phyloP scores from a whole-genome alignment of 1,140 invertebrate genomes.

The Ridgeia piscesae region DNA sequence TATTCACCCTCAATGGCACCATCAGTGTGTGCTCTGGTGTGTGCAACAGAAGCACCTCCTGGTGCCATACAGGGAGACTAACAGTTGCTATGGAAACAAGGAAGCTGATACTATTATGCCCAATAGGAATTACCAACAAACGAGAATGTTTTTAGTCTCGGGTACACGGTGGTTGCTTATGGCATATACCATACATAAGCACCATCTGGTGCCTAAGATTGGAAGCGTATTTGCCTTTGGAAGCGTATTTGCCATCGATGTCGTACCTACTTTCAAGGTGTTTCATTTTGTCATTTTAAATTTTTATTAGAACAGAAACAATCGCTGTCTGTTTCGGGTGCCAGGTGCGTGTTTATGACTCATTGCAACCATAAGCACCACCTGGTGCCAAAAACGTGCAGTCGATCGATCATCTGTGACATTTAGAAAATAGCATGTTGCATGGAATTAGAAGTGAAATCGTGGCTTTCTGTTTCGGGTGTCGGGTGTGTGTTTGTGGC shows the following conservation, averaged over 20 bases:
- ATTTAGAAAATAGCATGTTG: neutral
- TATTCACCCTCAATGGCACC: neutral
- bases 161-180: neutral
- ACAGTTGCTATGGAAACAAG: neutral
- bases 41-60: neutral
- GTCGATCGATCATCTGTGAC: neutral
- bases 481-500: neutral
- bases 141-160: neutral
- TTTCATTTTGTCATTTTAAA: too few relatives aligned
- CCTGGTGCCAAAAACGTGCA: neutral
- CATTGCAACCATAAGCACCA: constrained; percentile 7
- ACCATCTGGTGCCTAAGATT: constrained; percentile 4
- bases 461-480: neutral
- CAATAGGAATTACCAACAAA: too few relatives aligned
- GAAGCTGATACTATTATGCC: neutral
- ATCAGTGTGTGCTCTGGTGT: neutral
- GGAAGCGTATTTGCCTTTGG: neutral
- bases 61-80: neutral
- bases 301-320: neutral
- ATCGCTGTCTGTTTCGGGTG: neutral
- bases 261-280: too few relatives aligned
- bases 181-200: neutral
- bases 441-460: too few relatives aligned
- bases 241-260: neutral
- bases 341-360: constrained; percentile 13